Base-by-base conservation (phyloP, 1,140 invertebrate genomes). In the Dendroctonus valens region DNA sequence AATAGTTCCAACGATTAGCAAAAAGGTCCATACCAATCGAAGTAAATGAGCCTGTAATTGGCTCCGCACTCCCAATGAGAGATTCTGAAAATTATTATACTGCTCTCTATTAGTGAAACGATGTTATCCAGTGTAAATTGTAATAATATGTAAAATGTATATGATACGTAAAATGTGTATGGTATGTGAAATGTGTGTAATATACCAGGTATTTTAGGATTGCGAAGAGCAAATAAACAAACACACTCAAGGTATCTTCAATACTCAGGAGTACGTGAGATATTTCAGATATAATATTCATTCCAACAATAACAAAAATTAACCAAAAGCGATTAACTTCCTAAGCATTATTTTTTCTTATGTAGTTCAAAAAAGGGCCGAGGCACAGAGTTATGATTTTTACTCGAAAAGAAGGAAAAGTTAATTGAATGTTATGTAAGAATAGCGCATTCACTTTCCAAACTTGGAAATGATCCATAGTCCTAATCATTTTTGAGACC, bases 1-100 rank as follows among this genome's bases (percentile, higher is more conserved):
- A 59, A 79, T 69, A 6, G 83, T 83, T 52, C 79, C 69, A 8
- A 78, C 37, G 15, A 81, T 59, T 5, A 83, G 68, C 6, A 83
- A 38, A 5, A 81, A 14, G 5, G 79, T 76, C 83, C 79, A 85
- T 14, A 83, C 74, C 40, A 82, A 61, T 67, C 81, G 68, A 12
- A 73, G 63, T 41, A 74, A 69, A 64, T 75, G 73, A 6, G 69
- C 67, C 58, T 79, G 74, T 15, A 78, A 68, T 57, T 65, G 57
- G 44, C 50, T 53, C 52, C 61, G 55, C 38, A 60, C 54, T 46
- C 69, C 59, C 52, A 73, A 44, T 0, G 63, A 65, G 37, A 69
- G 37, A 15, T 54, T 60, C 62, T 65, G 54, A 67, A 70, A 70
- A 68, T 51, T 46, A 39, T 15, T 55, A 7, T 7, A 59, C 41